Base-by-base conservation (phyloP, 2,888 invertebrate genomes). In the Branchellion lobata region DNA sequence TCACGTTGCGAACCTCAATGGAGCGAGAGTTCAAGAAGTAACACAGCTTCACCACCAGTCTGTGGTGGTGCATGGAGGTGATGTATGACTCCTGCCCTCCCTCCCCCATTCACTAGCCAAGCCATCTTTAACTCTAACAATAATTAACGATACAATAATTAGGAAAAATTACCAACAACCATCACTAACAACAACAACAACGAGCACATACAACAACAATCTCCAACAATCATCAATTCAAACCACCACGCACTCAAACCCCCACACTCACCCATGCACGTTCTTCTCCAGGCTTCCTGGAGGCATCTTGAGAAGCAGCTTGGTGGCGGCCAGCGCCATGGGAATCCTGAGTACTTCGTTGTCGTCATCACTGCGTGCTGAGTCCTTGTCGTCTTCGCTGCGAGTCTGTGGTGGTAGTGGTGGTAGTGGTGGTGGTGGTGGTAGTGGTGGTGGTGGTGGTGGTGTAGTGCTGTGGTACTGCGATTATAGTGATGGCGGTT, bases 321-420 rank as follows among this genome's bases (percentile, higher is more conserved):
- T 96, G 0, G 97, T 94, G 79, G 96, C 90, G 0, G 98, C 96
- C 79, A 97, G 88, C 0, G 96, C 95, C 81, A 99, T 92, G 0
- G 98, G 97, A 8, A 97, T 93, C 73, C 94, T 90, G 82, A 93
- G 89, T 84, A 96, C 91, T 85, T 97, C 96, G 82, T 95, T 94
- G 84, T 90, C 90, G 80, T 90, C 90, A 5, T 57, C n/a, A 14
- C 40, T 40, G 40, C 14, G 40, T 8, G 40, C 40, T 40, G 40
- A 40, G 8, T 40, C 14, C 40, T 95, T 94, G 84, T 90, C 90
- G 80, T 90, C 90, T 57, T 57, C 61, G 21, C n/a, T 24, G 61
- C 61, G 61, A 3, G 61, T 57, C 61, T 57, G 61, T 57, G 3
- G 61, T 57, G 14, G 61, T 24, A n/a, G 21, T 24, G 61, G 61